These are phyloP conservation scores for Lordiphosa andalusiaca DNA, from an alignment of 2,888 invertebrate genomes.

Conservation along the genomic window DNA sequence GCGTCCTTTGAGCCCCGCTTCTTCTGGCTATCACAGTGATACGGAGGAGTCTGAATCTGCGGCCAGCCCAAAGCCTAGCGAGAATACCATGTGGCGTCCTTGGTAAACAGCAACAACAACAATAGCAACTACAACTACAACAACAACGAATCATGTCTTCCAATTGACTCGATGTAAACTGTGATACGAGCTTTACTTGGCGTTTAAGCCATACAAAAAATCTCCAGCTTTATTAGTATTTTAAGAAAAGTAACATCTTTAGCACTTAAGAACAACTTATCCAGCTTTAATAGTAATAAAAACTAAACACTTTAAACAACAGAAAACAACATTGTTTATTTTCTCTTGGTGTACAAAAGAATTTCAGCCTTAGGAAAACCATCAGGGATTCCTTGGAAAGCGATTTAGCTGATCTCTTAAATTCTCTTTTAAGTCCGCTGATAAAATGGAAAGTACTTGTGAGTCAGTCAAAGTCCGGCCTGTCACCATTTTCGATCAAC, in stretches of 20 bases:
- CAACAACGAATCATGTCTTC: conserved; percentile 57
- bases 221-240: conserved; percentile 7
- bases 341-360: conserved; percentile 3
- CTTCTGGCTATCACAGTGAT: conserved; percentile 79
- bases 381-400: too few relatives aligned
- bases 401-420: too few relatives aligned
- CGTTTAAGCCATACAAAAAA: conserved; percentile 1
- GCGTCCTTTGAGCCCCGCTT: conserved; percentile 76
- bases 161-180: conserved; percentile 43
- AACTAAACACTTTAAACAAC: conserved; percentile 28
- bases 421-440: too few relatives aligned
- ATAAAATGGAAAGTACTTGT: too few relatives aligned
- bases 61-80: conserved; percentile 34
- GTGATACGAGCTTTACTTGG: conserved; percentile 32
- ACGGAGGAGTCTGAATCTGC: conserved; percentile 52
- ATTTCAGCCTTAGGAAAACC: conserved; percentile 21
- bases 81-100: conserved; percentile 64
- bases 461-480: too few relatives aligned
- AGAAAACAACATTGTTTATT: conserved; percentile 9
- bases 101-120: conserved; percentile 47
- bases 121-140: conserved; percentile 15
- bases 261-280: conserved; percentile 19
- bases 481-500: too few relatives aligned
- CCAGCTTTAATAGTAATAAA: conserved; percentile 32
- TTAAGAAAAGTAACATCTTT: conserved; percentile 36